A percentile compares a stretch with the other conserved stretches of the same genome.
Conservation (phyloP, 2,797 vertebrate species). For the Tenualosa thibaudeaui region DNA sequence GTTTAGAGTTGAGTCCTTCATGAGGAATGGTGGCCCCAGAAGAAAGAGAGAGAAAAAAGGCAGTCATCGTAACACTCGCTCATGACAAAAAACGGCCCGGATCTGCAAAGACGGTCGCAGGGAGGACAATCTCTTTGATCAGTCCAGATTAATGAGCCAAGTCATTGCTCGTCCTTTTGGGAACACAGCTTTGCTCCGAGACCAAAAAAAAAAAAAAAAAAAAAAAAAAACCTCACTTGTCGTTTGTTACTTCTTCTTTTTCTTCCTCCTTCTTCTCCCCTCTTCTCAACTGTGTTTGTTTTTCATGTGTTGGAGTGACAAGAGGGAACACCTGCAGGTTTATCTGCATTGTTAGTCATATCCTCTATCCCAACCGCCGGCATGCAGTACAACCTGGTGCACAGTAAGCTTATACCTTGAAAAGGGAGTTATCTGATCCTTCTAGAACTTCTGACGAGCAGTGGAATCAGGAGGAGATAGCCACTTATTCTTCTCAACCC, state of each 20-base stretch:
- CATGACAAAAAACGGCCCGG: background rate
- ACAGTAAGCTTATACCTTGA: background rate
- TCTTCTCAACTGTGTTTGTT: background rate
- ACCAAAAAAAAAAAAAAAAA: background rate
- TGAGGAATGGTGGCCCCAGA: conserved; percentile 24
- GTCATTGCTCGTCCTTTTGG: background rate
- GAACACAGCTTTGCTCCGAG: background rate
- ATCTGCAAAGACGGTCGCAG: background rate
- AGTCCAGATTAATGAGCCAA: background rate
- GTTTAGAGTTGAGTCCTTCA: conserved; percentile 62
- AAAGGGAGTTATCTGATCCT: background rate
- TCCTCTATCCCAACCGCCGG: background rate
- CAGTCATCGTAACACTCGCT: too few relatives aligned
- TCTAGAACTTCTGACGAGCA: background rate
- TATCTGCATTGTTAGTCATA: background rate
- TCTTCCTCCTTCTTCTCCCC: background rate
- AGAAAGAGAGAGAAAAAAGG: background rate
- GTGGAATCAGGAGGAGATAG: background rate
- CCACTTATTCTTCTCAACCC: background rate
- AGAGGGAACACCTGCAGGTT: conserved; percentile 1
- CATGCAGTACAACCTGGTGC: background rate
- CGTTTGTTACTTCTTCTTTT: background rate
- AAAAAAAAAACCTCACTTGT: background rate
- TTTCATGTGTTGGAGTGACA: background rate
- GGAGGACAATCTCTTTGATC: conserved; percentile 13